Base-by-base conservation (phyloP, 1,140 invertebrate genomes). In the Delia radicum region DNA sequence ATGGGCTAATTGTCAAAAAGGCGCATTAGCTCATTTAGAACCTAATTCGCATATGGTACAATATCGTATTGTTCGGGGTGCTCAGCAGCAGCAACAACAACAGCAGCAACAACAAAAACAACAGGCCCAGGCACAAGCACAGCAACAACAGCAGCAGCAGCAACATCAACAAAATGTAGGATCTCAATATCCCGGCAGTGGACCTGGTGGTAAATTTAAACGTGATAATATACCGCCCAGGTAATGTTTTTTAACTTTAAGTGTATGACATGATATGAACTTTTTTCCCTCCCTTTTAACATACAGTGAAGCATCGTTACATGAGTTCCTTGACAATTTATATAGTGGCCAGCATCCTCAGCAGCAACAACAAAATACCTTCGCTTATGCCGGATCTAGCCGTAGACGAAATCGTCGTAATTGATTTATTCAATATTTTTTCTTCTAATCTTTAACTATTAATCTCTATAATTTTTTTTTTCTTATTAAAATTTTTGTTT, bases 1-100 rank as follows among this genome's bases (percentile, higher is more conserved):
- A 85, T 98, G 96, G 96, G 96, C 96, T 42, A 92, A 93, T 77
- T 98, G 96, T 88, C 95, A 97, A 88, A 95, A 93, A 79, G 91
- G 91, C 77, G 94, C 93, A 81, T 87, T 95, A 75, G 92, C 92
- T 78, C 93, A 94, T 86, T 87, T 95, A 74, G 90, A 91, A 85
- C 93, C 95, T 10, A 95, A 97, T 87, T 93, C 93, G 74, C 96
- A 97, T 88, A 91, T 93, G 83, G 95, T 98, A 73, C 95, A 96
- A 86, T 97, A 97, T 87, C 91, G 95, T 80, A 96, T 97, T 85
- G 94, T 96, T 77, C 91, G 95, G 67, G 94, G 94, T 46, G 89
- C 89, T 65, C 87, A 89, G 78, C 87, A 89, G 72, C 88, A 89
- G 62, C 86, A 89, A 73, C 88, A 88, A n/a, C 79, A 80, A 13